A percentile compares a stretch with the other conserved stretches of the same genome.
These are phyloP conservation scores for Rana temporaria DNA, from an alignment of 2,113 vertebrate species.

Conservation along the genomic window DNA sequence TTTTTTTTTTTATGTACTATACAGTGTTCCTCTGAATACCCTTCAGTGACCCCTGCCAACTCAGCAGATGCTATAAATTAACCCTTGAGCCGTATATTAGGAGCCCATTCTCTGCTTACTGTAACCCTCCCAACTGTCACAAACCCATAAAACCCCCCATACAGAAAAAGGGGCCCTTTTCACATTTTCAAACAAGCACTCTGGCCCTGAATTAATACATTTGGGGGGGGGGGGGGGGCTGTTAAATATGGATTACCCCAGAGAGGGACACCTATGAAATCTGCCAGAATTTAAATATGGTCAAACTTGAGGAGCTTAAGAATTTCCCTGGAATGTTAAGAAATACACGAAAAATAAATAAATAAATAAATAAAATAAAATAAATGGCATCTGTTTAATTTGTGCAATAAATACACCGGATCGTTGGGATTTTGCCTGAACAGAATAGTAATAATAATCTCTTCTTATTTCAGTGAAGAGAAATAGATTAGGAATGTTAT, in stretches of 20 bases:
- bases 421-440: slow-evolving; percentile 65
- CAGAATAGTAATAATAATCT: slow-evolving; percentile 64
- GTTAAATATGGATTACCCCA: background rate
- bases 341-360: background rate
- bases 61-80: slow-evolving; percentile 36
- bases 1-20: slow-evolving; percentile 19
- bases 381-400: slow-evolving; percentile 71
- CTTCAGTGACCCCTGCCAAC: slow-evolving; percentile 29
- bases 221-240: background rate
- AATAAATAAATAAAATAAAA: background rate
- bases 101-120: slow-evolving; percentile 15
- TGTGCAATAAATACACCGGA: slow-evolving; percentile 67
- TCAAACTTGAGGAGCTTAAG: background rate
- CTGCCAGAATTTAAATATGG: background rate
- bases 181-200: slow-evolving; percentile 1
- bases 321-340: background rate
- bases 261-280: background rate
- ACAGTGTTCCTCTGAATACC: slow-evolving; percentile 1
- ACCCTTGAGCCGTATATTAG: slow-evolving; percentile 34
- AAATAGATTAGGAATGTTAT: slow-evolving; percentile 69
- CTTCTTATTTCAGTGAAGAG: slow-evolving; percentile 67
- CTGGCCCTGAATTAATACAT: background rate
- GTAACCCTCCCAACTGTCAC: slow-evolving; percentile 14
- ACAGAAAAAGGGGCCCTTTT: slow-evolving; percentile 32
- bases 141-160: slow-evolving; percentile 7